Conservation (phyloP, 1,140 invertebrate species). For the Philotrypesis tridentata region DNA sequence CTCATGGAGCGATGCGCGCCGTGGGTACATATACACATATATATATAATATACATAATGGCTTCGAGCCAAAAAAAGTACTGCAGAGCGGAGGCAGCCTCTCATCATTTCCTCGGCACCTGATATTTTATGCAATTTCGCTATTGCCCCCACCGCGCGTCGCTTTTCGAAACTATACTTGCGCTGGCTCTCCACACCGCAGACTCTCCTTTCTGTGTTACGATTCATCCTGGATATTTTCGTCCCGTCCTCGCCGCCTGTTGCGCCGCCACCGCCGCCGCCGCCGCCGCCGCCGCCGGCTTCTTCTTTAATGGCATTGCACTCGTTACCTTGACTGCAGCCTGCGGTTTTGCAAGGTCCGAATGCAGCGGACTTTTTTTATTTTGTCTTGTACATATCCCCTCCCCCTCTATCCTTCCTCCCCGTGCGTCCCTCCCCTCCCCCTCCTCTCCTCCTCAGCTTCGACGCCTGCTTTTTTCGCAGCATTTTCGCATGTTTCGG, state of each 20-base stretch:
- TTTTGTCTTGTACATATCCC: not conserved
- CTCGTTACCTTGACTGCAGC: slow-evolving; percentile 51
- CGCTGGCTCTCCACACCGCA: not conserved
- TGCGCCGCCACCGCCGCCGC: slow-evolving; percentile 15
- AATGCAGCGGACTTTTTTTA: slow-evolving; percentile 46
- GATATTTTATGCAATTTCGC: not conserved
- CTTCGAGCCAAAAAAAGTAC: not conserved
- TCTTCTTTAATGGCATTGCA: slow-evolving; percentile 48
- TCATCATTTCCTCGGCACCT: not conserved
- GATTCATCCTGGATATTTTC: slow-evolving; percentile 42
- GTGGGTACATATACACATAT: too few species aligned
- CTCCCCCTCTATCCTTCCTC: too few species aligned
- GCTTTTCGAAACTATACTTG: not conserved
- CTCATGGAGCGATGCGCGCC: too few species aligned
- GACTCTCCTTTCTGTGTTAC: slow-evolving; percentile 27
- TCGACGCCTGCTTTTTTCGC: too few species aligned
- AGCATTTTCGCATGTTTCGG: not conserved
- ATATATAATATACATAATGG: not conserved
- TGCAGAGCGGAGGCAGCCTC: too few species aligned
- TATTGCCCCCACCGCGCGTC: not conserved
- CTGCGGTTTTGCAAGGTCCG: slow-evolving; percentile 49
- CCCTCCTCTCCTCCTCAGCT: too few species aligned
- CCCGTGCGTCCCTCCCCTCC: too few species aligned
- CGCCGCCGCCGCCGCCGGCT: slow-evolving; percentile 20
- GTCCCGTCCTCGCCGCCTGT: slow-evolving; percentile 30